Percentiles rank a stretch among this genome's conserved stretches.
Evolutionary conservation across 2,113 vertebrate genomes (phyloP).

Genomic region (Numenius arquata): DNA sequence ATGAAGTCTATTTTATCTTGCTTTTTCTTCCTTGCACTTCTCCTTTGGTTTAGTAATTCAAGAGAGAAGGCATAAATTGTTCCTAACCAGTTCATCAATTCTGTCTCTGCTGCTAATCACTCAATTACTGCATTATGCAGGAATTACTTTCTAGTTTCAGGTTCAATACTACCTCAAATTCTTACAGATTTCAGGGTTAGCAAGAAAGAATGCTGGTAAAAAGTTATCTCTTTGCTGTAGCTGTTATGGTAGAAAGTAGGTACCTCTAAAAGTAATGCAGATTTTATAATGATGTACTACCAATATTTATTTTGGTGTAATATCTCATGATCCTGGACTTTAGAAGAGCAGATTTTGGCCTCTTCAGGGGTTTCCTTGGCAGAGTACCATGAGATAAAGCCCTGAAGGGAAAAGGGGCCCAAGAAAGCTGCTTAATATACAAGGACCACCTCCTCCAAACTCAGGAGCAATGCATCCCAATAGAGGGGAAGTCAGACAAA

Average conservation of each 20-base stretch:
- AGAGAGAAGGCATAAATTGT: background rate
- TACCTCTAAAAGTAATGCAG: background rate
- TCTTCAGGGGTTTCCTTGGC: background rate
- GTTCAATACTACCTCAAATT: background rate
- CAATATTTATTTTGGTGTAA: background rate
- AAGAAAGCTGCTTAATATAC: background rate
- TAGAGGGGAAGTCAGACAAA: too few species aligned
- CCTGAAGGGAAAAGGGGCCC: background rate
- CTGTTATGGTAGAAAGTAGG: background rate
- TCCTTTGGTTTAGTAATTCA: background rate
- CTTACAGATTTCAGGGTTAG: background rate
- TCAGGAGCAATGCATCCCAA: too few species aligned
- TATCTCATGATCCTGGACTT: background rate
- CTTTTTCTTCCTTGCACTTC: background rate
- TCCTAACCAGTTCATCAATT: conserved; percentile 25
- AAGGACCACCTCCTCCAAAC: too few species aligned
- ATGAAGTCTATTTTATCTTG: background rate
- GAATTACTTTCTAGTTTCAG: background rate
- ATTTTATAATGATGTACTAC: background rate
- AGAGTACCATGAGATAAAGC: background rate
- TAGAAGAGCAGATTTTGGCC: background rate
- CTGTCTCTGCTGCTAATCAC: background rate
- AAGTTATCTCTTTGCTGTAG: background rate
- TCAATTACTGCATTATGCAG: background rate
- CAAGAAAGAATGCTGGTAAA: background rate